Evolutionary conservation across 2,888 invertebrate species (phyloP).

Genomic region (Chironomus tentans): DNA sequence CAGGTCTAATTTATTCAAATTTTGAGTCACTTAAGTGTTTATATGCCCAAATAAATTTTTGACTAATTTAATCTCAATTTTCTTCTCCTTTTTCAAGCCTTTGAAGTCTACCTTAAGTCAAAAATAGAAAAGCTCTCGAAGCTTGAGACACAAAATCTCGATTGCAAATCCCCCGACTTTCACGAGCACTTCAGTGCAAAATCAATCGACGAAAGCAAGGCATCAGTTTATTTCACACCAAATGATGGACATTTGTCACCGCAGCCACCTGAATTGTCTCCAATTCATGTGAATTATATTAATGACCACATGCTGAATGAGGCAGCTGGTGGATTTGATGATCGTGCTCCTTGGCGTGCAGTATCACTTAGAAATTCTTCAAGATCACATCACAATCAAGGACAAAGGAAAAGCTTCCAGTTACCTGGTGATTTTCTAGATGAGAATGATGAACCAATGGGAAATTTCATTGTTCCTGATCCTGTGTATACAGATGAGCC

Average conservation of each 20-base stretch:
- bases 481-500: neutral
- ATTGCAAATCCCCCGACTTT: slow-evolving; percentile 14
- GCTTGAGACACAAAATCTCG: slow-evolving; percentile 6
- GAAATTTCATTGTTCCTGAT: slow-evolving; percentile 23
- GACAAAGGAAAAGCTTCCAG: neutral
- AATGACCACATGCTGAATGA: slow-evolving; percentile 39
- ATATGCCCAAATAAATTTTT: neutral
- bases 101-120: slow-evolving; percentile 41
- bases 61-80: neutral
- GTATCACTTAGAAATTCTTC: neutral
- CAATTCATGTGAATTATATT: slow-evolving; percentile 59
- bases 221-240: slow-evolving; percentile 75
- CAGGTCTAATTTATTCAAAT: too few relatives aligned
- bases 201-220: slow-evolving; percentile 48
- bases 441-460: neutral
- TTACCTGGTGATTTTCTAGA: neutral
- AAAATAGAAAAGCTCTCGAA: slow-evolving; percentile 31
- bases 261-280: slow-evolving; percentile 37
- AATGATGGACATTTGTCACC: slow-evolving; percentile 56
- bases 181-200: slow-evolving; percentile 31
- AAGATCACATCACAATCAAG: neutral
- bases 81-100: slow-evolving; percentile 33
- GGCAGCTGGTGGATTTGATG: slow-evolving; percentile 28
- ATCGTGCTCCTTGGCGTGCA: neutral
- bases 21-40: too few relatives aligned